phyloP scores from a whole-genome alignment of 2,888 invertebrate genomes.

The Eristalis tenax region DNA sequence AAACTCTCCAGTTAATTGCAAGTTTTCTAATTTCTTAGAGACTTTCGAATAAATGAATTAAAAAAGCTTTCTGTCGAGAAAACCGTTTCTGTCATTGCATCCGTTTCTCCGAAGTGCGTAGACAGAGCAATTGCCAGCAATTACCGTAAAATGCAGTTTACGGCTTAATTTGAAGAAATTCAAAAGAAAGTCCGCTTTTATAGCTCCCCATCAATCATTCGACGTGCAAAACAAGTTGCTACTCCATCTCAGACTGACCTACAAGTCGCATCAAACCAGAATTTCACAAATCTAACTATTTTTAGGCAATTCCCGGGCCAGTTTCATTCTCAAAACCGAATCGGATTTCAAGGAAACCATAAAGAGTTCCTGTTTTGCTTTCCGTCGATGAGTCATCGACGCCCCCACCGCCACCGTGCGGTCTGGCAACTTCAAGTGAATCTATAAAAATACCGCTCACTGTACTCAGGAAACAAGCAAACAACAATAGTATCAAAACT shows the following conservation, averaged over 20 bases:
- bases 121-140: neutral
- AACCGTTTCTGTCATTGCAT: neutral
- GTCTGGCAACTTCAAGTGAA: neutral
- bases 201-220: neutral
- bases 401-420: neutral
- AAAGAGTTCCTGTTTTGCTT: neutral
- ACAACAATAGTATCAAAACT: neutral
- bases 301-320: neutral
- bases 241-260: neutral
- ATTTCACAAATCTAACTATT: neutral
- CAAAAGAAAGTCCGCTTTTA: neutral
- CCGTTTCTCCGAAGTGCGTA: neutral
- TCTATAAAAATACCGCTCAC: conserved; percentile 27
- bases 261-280: neutral
- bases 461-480: conserved; percentile 3
- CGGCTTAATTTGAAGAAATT: neutral
- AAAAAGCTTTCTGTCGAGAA: too few relatives aligned
- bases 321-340: neutral
- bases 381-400: neutral
- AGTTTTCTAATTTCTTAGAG: too few relatives aligned
- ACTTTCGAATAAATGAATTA: too few relatives aligned
- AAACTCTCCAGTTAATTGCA: too few relatives aligned
- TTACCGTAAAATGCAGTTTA: neutral
- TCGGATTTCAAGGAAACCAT: neutral
- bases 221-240: neutral